phyloP scores from a whole-genome alignment of 2,888 invertebrate species.

The Desoria tigrina region DNA sequence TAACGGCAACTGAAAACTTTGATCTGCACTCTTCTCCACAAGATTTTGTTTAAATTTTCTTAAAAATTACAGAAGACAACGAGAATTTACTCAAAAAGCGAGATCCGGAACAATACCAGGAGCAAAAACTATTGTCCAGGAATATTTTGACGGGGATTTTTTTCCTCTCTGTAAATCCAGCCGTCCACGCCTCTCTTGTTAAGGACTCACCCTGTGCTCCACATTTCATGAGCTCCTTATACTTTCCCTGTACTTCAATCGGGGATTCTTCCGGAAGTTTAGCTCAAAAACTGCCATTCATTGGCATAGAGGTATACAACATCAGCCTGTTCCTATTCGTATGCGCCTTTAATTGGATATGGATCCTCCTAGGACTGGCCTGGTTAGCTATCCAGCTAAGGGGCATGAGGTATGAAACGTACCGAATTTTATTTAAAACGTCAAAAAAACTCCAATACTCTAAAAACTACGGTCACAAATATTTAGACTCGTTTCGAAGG shows the following conservation, averaged over 20 bases:
- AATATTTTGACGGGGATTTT: constrained; percentile 6
- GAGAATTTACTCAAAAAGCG: too few species aligned
- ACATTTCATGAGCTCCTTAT: constrained; percentile 18
- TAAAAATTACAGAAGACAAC: too few species aligned
- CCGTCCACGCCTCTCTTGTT: constrained; percentile 11
- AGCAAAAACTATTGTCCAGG: constrained; percentile 5
- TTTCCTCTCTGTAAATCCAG: constrained; percentile 10
- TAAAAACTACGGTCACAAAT: too few species aligned
- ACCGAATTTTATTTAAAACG: too few species aligned
- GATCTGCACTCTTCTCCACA: too few species aligned
- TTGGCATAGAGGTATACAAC: constrained; percentile 10
- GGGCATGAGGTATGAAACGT: too few species aligned
- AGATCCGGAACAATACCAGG: too few species aligned
- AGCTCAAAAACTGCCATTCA: constrained; percentile 11
- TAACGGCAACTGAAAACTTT: too few species aligned
- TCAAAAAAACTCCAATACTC: too few species aligned
- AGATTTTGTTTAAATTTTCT: too few species aligned
- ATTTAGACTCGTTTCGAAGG: too few species aligned
- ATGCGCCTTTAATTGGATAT: constrained; percentile 14
- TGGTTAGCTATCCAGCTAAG: too few species aligned
- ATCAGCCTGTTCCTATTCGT: constrained; percentile 16
- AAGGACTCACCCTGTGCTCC: constrained; percentile 13
- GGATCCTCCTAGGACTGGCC: background rate
- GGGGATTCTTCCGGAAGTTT: background rate
- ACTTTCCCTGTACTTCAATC: constrained; percentile 5